phyloP scores from a whole-genome alignment of 2,797 vertebrate species.

The Melanotaenia maccullochi region DNA sequence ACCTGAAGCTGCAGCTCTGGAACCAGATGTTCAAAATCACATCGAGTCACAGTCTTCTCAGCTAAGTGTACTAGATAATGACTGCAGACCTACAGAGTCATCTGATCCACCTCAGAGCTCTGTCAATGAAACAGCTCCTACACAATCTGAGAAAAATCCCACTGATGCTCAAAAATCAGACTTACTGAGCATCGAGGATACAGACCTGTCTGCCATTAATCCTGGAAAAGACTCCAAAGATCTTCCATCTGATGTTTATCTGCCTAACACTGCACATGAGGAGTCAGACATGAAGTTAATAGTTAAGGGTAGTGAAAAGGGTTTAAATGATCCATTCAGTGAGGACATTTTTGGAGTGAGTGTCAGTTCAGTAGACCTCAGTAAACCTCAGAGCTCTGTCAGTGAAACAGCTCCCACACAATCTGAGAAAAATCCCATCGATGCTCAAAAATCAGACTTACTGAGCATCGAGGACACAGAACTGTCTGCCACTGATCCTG shows the following conservation, averaged over 20 bases:
- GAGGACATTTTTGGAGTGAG: slow-evolving; percentile 28
- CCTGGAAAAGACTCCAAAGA: slow-evolving; percentile 14
- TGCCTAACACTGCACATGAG: neutral
- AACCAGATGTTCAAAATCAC: slow-evolving; percentile 10
- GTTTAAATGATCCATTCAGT: slow-evolving; percentile 16
- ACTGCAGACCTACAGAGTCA: slow-evolving; percentile 8
- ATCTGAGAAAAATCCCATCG: slow-evolving; percentile 15
- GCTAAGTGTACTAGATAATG: neutral
- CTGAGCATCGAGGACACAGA: slow-evolving; percentile 12
- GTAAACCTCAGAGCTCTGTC: no score
- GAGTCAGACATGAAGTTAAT: slow-evolving; percentile 11
- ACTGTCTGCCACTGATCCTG: neutral
- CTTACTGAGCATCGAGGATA: slow-evolving; percentile 12
- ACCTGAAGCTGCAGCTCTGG: slow-evolving; percentile 16
- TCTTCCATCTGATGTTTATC: neutral
- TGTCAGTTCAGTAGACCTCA: slow-evolving; percentile 1
- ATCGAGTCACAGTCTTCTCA: neutral
- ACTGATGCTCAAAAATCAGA: slow-evolving; percentile 12
- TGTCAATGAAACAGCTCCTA: neutral
- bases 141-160: slow-evolving; percentile 16
- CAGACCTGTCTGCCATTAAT: neutral
- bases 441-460: slow-evolving; percentile 7
- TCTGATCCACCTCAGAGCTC: neutral
- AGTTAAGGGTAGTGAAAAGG: slow-evolving; percentile 19
- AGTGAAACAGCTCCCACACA: slow-evolving; percentile 13